phyloP scores from a whole-genome alignment of 37 sponge, comb jelly and placozoan genomes.

The Corticium candelabrum region DNA sequence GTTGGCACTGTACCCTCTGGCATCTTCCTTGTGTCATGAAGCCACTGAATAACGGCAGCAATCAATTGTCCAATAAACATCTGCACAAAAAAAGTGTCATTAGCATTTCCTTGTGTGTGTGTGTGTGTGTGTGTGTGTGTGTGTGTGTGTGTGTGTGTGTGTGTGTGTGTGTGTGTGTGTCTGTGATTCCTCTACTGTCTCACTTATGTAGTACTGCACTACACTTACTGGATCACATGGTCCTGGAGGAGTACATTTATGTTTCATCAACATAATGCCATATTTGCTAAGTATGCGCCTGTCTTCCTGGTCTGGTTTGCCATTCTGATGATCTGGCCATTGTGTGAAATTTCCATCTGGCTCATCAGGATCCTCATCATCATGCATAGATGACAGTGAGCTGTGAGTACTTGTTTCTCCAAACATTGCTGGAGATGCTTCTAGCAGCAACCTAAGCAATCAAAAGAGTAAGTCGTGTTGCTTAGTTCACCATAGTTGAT shows the following conservation, averaged over 20 bases:
- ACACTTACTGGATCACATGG: too few relatives aligned
- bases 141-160: too few relatives aligned
- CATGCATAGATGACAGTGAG: background rate
- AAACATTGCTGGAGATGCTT: background rate
- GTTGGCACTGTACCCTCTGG: background rate
- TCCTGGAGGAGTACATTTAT: background rate
- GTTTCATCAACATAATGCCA: background rate
- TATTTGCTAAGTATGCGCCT: background rate
- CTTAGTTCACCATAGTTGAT: too few relatives aligned
- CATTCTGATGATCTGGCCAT: background rate
- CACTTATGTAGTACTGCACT: too few relatives aligned
- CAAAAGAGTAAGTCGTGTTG: background rate
- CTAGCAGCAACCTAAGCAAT: background rate
- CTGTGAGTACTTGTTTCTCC: background rate
- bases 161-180: too few relatives aligned
- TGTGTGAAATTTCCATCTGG: background rate
- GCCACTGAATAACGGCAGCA: background rate
- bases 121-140: too few relatives aligned
- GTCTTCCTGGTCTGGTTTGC: too few relatives aligned
- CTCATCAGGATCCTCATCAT: background rate
- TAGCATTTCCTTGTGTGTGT: too few relatives aligned
- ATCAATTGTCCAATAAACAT: background rate
- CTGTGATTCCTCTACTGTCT: too few relatives aligned
- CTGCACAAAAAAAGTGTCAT: slow-evolving; percentile 1
- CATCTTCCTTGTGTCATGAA: background rate